Base-by-base conservation (phyloP, 2,113 vertebrate genomes). In the Phrynosoma platyrhinos region DNA sequence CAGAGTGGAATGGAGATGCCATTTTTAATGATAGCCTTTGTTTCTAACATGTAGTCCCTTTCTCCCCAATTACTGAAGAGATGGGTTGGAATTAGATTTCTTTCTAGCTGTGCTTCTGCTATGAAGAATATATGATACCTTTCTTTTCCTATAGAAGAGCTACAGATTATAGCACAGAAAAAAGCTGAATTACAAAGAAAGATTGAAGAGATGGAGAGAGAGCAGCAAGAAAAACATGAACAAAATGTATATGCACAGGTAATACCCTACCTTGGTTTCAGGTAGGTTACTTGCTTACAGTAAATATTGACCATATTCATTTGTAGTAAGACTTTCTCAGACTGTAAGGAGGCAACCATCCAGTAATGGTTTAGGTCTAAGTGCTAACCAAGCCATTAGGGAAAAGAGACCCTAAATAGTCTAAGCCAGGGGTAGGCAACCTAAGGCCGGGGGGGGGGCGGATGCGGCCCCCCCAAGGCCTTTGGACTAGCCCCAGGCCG, bases 161-260 rank as follows among this genome's bases (percentile, higher is more conserved):
- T 98, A 16, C 88, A 96, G 90, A 95, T 93, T 87, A 95, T 96
- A 92, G 95, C 94, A 68, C 87, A 92, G 79, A 94, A 96, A 80
- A 96, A 95, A 91, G 94, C 94, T 90, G 96, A 97, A 89, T 95
- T 98, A 95, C 94, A 94, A 83, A 94, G 88, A 82, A 93, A 96
- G 92, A 97, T 97, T 87, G 95, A 97, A 81, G 96, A 96, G 68
- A 94, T 98, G 94, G 96, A 97, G 79, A 96, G 95, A 87, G 94
- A 93, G 82, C 94, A 94, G 83, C 92, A 94, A 27, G 89, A 87
- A 42, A 74, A 79, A 42, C 91, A 90, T 25, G 91, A 93, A 85
- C 92, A 94, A 84, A 94, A 87, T 62, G 12, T 4, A 0, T 0
- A 0, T 47, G 91, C 93, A 30, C 91, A 95, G 96, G 97, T 97